These are phyloP conservation scores for Cyclopterus lumpus DNA, from an alignment of 2,797 vertebrate species.

Conservation along the genomic window DNA sequence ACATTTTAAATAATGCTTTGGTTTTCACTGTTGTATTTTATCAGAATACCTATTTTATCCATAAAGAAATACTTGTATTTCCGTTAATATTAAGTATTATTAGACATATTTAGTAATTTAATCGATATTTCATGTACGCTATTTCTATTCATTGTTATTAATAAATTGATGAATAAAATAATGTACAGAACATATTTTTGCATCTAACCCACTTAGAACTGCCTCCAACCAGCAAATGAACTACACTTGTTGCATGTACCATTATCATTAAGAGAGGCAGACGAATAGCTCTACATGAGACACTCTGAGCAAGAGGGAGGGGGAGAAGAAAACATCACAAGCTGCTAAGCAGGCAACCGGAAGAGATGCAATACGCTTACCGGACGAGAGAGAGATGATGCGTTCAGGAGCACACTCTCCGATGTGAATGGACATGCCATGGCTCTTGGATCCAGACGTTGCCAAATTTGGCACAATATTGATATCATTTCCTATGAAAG, in stretches of 20 bases:
- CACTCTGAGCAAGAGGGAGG: too few relatives aligned
- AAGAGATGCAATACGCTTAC: too few relatives aligned
- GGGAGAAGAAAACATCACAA: too few relatives aligned
- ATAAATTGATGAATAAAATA: constrained; percentile 10
- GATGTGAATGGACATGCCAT: not conserved
- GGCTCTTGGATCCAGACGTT: not conserved
- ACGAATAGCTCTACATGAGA: too few relatives aligned
- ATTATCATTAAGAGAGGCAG: too few relatives aligned
- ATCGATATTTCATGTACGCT: not conserved
- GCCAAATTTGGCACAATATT: not conserved
- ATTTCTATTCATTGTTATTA: not conserved
- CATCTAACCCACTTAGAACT: too few relatives aligned
- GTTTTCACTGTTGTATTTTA: constrained; percentile 2
- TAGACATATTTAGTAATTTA: not conserved
- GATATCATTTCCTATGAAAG: constrained; percentile 11
- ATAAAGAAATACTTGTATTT: not conserved
- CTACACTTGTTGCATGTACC: too few relatives aligned
- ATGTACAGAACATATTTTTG: not conserved
- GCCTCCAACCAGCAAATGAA: too few relatives aligned
- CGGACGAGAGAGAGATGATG: too few relatives aligned
- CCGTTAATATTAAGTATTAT: not conserved
- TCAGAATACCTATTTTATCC: not conserved
- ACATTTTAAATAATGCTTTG: constrained; percentile 10
- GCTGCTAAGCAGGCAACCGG: too few relatives aligned
- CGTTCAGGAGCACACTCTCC: constrained; percentile 18